Base-by-base conservation (phyloP, 2,888 invertebrate species). In the Anthophora plumipes region DNA sequence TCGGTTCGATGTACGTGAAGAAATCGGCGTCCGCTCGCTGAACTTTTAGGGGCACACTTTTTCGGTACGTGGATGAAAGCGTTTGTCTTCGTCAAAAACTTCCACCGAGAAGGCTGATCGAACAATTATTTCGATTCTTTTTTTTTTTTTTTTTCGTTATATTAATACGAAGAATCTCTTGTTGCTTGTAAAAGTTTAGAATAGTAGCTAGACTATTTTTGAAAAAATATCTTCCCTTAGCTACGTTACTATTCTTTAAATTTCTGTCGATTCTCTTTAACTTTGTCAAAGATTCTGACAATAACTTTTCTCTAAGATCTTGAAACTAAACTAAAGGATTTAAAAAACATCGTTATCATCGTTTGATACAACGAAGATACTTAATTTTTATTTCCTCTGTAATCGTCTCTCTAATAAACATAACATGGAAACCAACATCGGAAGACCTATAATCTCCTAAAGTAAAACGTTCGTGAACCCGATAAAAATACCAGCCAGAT, bases 1-100 rank as follows among this genome's bases (percentile, higher is more conserved):
- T 39, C 64, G 71, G 67, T 77, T 82, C 82, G 82, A 82, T 67
- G 82, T 74, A 82, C 82, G 77, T 74, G 69, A 69, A 82, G 82
- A 82, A 82, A 82, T 82, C 69, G 73, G 67, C 69, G 50, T 78
- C 55, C 22, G 31, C n/a, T 60, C 63, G 57, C 68, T 79, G 80
- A 79, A 79, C 79, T 79, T 79, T 79, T 79, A 79, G 79, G 66
- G 79, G 55, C 71, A 79, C 66, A 52, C 80, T 80, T 81, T 81
- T 80, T 81, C 74, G 41, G n/a, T 31, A 8, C 7, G 43, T 22
- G 37, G 50, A 74, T 50, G 66, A 80, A 74, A 81, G 59, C 46
- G 46, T 60, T 64, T 55, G 60, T 74, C 81, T 48, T 69, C 43
- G 57, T 54, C 66, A 46, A 54, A 22, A 46, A 64, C 41, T 39